Conservation (phyloP, 2,888 invertebrate species). For the Eristalis tenax region DNA sequence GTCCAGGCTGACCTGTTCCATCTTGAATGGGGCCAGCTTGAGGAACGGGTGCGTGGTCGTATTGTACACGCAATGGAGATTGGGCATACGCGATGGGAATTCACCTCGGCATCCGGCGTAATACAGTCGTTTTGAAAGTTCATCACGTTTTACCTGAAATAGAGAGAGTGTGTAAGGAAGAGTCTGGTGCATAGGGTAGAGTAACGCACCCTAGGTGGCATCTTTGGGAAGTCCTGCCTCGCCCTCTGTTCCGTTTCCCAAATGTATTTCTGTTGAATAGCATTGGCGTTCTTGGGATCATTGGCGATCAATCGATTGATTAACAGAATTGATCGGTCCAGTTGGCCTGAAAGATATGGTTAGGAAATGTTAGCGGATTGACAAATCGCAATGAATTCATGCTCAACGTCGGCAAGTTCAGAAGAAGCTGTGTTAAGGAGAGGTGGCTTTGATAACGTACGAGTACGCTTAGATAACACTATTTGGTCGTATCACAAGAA, state of each 20-base stretch:
- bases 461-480: too few species aligned
- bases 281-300: slow-evolving; percentile 17
- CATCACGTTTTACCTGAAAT: background rate
- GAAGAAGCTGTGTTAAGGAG: too few species aligned
- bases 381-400: too few species aligned
- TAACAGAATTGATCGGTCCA: slow-evolving; percentile 11
- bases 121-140: background rate
- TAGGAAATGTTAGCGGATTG: too few species aligned
- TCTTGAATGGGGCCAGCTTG: slow-evolving; percentile 77
- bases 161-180: background rate
- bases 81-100: slow-evolving; percentile 53
- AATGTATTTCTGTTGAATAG: slow-evolving; percentile 12
- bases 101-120: slow-evolving; percentile 76
- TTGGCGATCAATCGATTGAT: background rate
- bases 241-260: slow-evolving; percentile 50
- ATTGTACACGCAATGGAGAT: slow-evolving; percentile 76
- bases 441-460: too few species aligned
- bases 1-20: slow-evolving; percentile 76
- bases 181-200: background rate
- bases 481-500: too few species aligned
- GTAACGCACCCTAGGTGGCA: background rate
- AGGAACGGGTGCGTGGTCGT: slow-evolving; percentile 76
- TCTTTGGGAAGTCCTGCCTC: slow-evolving; percentile 12
- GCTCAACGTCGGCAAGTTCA: too few species aligned
- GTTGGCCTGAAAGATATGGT: background rate